Base-by-base conservation (phyloP, 2,797 vertebrate species). In the Pempheris klunzingeri region DNA sequence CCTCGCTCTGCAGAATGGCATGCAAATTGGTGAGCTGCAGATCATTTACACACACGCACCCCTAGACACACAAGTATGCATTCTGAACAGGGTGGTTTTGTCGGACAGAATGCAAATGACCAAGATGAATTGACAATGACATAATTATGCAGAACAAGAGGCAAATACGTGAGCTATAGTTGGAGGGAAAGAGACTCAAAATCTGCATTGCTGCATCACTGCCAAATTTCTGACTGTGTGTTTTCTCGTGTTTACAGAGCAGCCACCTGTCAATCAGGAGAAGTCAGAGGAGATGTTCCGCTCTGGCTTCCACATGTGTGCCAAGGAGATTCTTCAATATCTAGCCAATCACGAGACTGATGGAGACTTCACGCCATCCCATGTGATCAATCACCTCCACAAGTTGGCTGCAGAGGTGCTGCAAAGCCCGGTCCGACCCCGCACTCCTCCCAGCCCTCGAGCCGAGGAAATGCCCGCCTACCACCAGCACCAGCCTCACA, bases 231-330 rank as follows among this genome's bases (percentile, higher is more conserved):
- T 89, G 69, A 92, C 39, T 1, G 9, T 59, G 34, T 59, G 41
- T 11, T 65, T 82, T 88, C 70, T 50, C 90, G 95, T 95, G 94
- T 88, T 96, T 96, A 87, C 92, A 97, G 93, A 94, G 92, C 50
- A 95, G 90, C 85, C 91, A 5, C 15, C 84, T 7, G 90, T 95
- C 86, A 95, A 74, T 82, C 92, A 96, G 0, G 97, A 98, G 65
- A 96, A 95, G 83, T 95, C 96, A 8, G 97, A 98, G 87, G 97
- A 99, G 88, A 96, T 98, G 95, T 99, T 99, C 80, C 96, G 96
- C 50, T 98, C 97, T 0, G 98, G 98, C 61, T 99, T 99, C 93
- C 97, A 99, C 94, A 93, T 98, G 81, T 99, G 98, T 71, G 97
- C 97, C 90, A 97, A 97, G 90, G 98, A 99, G 87, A 95, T 99